Conservation (phyloP, 2,888 invertebrate species). For the Hetaerina titia region DNA sequence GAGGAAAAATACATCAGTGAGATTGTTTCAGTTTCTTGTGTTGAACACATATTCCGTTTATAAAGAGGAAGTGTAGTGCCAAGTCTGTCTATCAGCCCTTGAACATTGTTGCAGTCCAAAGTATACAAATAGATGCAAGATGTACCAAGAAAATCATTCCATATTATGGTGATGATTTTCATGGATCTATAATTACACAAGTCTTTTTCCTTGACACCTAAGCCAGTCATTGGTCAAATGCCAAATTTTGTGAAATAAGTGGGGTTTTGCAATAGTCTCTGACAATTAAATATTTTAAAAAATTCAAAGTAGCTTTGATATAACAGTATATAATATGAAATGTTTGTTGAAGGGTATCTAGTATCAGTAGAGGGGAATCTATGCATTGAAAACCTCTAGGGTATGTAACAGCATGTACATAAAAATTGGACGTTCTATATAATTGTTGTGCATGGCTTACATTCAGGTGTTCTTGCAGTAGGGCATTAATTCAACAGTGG, state of each 20-base stretch:
- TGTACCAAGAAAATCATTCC: neutral
- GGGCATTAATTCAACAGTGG: neutral
- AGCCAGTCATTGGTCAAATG: neutral
- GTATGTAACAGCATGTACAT: slow-evolving; percentile 3
- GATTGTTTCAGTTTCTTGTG: slow-evolving; percentile 50
- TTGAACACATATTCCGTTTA: slow-evolving; percentile 38
- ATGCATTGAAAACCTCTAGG: neutral
- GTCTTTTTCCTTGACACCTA: neutral
- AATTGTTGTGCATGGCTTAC: neutral
- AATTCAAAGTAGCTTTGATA: neutral
- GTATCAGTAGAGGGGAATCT: slow-evolving; percentile 9
- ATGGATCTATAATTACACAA: neutral
- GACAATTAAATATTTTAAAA: neutral
- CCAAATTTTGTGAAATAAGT: neutral
- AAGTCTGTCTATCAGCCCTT: slow-evolving; percentile 53
- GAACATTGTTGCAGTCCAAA: slow-evolving; percentile 31
- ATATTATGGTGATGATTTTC: neutral
- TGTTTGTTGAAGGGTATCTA: neutral
- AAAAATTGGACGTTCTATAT: neutral
- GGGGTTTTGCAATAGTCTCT: neutral
- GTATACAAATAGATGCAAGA: neutral
- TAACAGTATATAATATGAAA: neutral
- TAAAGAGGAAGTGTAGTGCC: slow-evolving; percentile 20
- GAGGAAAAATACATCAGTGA: neutral
- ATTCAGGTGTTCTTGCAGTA: neutral